phyloP scores from a whole-genome alignment of 2,113 vertebrate genomes.

The Varanus salvator region DNA sequence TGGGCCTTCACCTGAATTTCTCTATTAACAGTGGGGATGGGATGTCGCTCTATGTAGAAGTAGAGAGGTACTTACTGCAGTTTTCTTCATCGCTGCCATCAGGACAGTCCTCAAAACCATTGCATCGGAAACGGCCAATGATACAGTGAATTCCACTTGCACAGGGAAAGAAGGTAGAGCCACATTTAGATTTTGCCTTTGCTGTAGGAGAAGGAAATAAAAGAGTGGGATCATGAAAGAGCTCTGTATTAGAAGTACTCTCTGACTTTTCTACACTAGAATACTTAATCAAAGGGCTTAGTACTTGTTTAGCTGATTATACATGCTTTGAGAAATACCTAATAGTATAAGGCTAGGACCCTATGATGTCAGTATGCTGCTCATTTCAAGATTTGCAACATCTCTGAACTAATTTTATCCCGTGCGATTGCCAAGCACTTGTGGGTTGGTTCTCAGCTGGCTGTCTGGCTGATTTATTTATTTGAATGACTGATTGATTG shows the following conservation, averaged over 20 bases:
- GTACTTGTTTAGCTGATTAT: neutral
- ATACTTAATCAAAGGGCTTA: neutral
- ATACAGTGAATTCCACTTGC: constrained; percentile 95
- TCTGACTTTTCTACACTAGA: neutral
- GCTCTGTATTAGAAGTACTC: neutral
- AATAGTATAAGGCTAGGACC: neutral
- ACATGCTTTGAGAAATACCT: neutral
- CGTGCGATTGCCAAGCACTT: neutral
- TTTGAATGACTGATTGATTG: no score
- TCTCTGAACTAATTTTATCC: neutral
- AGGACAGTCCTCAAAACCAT: constrained; percentile 94
- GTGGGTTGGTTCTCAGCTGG: neutral
- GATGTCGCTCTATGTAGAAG: rapidly evolving
- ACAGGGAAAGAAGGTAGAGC: constrained; percentile 93
- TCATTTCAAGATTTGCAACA: neutral
- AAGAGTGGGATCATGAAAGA: neutral
- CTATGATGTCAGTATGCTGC: neutral
- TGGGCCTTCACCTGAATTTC: rapidly evolving
- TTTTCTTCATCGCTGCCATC: constrained; percentile 97
- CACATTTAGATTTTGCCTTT: constrained; percentile 91
- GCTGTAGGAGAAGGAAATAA: constrained; percentile 75
- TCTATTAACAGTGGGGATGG: rapidly evolving
- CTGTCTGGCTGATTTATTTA: no score
- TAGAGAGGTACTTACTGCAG: constrained; percentile 89
- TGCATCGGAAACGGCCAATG: constrained; percentile 96